Evolutionary conservation across 1,140 invertebrate species (phyloP), one percentile per base, ranked within the genome.

Genomic region (Aphaenogaster floridana): DNA sequence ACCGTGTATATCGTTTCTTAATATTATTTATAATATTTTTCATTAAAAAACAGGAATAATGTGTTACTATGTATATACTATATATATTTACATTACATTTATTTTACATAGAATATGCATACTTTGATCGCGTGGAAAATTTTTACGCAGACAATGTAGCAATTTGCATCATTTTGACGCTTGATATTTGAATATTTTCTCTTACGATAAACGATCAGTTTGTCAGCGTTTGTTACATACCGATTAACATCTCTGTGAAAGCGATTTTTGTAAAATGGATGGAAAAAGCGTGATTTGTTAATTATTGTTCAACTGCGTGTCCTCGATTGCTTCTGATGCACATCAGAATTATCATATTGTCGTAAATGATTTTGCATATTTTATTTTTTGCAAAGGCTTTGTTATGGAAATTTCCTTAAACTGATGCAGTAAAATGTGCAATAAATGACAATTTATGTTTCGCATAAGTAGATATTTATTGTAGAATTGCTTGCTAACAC

Each of bases 281-380:
- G 72, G 57, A 83, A 87, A 77, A 79, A 63, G 69, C 84, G 61
- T 48, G 48, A 71, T 86, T 89, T 36, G 72, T 86, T 74, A 64
- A 86, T 89, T 71, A 79, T 89, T 66, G 87, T 61, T 48, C 87
- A 74, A 48, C 68, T 74, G 54, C 69, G 69, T 69, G 69, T 7
- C 28, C 68, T 71, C 54, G 80, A 84, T 84, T 84, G 80, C 69
- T 84, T 74, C 54, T 84, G 80, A 84, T 84, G 80, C 42, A 61
- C 80, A 61, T 84, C 80, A 39, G 66, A 63, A 86, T 88, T 77
- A 86, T 89, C 66, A 34, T 79, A 71, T 88, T 79, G 77, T 88
- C 77, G 71, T 89, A 79, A 88, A 88, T 63, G 64, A 42, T 88
- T 89, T 88, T 84, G 54, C 80, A 84, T 84, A 84, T 84, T 84